Conservation (phyloP, 35 echinoderm and acorn worm genomes). For the Apostichopus japonicus region DNA sequence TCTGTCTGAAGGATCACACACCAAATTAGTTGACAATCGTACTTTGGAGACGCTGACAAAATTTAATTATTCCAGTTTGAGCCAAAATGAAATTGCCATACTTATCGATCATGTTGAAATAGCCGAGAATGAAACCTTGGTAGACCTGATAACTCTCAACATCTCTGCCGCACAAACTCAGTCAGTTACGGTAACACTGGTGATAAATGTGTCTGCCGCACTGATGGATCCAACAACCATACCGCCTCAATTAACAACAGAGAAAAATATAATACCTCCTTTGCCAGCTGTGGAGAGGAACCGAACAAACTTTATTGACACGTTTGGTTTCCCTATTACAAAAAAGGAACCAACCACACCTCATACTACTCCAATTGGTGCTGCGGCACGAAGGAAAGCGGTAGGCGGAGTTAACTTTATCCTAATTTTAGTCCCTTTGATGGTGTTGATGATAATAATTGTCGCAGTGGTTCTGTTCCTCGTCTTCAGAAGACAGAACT, state of each 20-base stretch:
- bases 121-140: slow-evolving; percentile 25
- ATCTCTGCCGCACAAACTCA: slow-evolving; percentile 13
- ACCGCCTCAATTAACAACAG: slow-evolving; percentile 11
- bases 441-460: slow-evolving; percentile 70
- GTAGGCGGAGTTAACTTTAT: slow-evolving; percentile 55
- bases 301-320: slow-evolving; percentile 18
- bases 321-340: slow-evolving; percentile 33
- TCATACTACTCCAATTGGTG: slow-evolving; percentile 37
- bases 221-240: slow-evolving; percentile 36
- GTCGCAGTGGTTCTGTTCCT: slow-evolving; percentile 71
- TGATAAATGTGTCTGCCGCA: slow-evolving; percentile 50
- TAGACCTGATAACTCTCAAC: slow-evolving; percentile 22
- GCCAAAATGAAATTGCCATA: slow-evolving; percentile 8
- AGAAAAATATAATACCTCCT: background rate
- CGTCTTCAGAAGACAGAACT: slow-evolving; percentile 43
- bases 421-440: slow-evolving; percentile 68
- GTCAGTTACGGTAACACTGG: slow-evolving; percentile 54
- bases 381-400: slow-evolving; percentile 44
- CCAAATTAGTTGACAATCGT: background rate
- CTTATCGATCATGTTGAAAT: background rate
- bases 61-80: background rate
- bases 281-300: slow-evolving; percentile 27
- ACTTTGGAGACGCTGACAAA: slow-evolving; percentile 10
- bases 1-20: background rate
- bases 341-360: slow-evolving; percentile 39